These are phyloP conservation scores for Myrmecophaga tridactyla DNA, from an alignment of 2,113 vertebrate species.

Conservation along the genomic window DNA sequence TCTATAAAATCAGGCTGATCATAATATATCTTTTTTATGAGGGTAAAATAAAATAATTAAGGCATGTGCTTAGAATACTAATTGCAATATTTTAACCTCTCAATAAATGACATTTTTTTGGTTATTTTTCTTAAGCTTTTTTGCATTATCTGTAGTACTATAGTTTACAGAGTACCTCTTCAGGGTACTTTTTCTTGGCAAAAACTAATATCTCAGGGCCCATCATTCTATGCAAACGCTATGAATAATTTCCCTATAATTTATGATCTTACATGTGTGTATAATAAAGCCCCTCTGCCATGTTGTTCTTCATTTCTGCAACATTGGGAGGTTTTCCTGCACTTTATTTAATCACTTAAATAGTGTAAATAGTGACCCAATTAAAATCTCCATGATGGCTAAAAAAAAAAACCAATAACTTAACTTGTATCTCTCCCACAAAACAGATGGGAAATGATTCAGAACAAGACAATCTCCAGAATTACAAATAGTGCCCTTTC, in stretches of 20 bases:
- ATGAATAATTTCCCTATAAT: constrained; percentile 3
- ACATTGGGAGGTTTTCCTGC: neutral
- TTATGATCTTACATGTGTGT: neutral
- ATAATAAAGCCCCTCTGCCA: neutral
- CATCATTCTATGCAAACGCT: neutral
- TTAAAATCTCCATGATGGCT: neutral
- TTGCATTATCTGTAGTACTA: neutral
- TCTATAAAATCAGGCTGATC: neutral
- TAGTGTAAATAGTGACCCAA: neutral
- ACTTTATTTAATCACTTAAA: neutral
- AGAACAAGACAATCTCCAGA: constrained; percentile 30
- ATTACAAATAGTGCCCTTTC: constrained; percentile 23
- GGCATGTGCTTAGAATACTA: neutral
- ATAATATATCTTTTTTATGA: neutral
- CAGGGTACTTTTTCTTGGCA: neutral
- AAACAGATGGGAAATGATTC: constrained; percentile 58
- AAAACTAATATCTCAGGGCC: neutral
- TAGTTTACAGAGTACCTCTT: neutral
- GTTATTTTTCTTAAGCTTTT: neutral
- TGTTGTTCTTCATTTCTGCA: neutral
- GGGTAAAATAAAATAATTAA: neutral
- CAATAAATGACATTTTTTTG: neutral
- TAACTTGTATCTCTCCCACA: constrained; percentile 33
- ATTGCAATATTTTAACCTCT: neutral
- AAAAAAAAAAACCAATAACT: neutral